Percentiles rank a stretch among this genome's conserved stretches.
Conservation (phyloP, 2,113 vertebrate genomes). For the Perca schrenkii region DNA sequence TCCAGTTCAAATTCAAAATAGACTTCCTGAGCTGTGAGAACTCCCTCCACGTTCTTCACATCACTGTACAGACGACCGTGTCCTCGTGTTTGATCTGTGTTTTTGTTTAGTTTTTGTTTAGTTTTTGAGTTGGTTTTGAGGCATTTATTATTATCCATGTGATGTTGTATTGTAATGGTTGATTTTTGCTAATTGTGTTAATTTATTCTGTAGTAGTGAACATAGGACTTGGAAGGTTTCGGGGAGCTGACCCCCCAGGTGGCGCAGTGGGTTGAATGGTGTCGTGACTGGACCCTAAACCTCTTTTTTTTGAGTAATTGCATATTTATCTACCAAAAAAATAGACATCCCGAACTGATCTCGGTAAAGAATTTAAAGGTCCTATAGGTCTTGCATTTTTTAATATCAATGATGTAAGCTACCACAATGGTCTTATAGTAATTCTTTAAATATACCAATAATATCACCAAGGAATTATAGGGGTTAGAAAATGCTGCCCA, state of each 20-base stretch:
- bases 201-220: slow-evolving; percentile 70
- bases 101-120: slow-evolving; percentile 24
- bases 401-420: background rate
- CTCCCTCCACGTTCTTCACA: background rate
- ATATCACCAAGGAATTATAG: too few species aligned
- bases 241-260: slow-evolving; percentile 24
- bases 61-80: slow-evolving; percentile 37
- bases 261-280: slow-evolving; percentile 21
- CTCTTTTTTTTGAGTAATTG: background rate
- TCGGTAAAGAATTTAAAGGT: background rate
- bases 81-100: slow-evolving; percentile 9
- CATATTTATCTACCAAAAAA: slow-evolving; percentile 25
- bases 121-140: background rate
- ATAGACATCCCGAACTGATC: background rate
- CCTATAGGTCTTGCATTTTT: background rate
- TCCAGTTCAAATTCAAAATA: too few species aligned
- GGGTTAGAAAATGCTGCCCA: background rate
- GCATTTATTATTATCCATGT: slow-evolving; percentile 37
- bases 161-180: slow-evolving; percentile 43
- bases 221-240: slow-evolving; percentile 9
- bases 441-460: too few species aligned
- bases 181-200: slow-evolving; percentile 66
- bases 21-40: background rate
- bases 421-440: too few species aligned
- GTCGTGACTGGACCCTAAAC: background rate